These are phyloP conservation scores for Melanerpes aurifrons DNA, from an alignment of 2,113 vertebrate species.

Conservation along the genomic window DNA sequence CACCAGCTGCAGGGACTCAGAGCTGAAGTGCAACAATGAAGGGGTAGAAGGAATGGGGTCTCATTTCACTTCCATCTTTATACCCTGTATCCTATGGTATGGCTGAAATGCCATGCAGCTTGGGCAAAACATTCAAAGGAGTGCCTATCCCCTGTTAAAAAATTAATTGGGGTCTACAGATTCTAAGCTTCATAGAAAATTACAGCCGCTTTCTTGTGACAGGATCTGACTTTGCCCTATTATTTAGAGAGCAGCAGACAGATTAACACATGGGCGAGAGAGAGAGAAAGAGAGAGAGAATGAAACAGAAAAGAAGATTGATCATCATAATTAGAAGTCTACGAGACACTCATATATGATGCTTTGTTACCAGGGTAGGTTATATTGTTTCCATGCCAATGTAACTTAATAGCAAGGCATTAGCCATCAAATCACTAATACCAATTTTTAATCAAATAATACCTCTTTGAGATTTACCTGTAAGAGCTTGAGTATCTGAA, in stretches of 20 bases:
- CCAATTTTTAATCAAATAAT: slow-evolving; percentile 54
- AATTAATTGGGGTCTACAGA: neutral
- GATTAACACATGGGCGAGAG: neutral
- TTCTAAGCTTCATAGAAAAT: neutral
- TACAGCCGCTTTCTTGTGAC: neutral
- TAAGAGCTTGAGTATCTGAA: slow-evolving; percentile 38
- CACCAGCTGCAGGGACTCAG: too few species aligned
- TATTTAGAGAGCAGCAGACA: neutral
- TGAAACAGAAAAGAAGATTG: slow-evolving; percentile 30
- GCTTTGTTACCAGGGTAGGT: neutral
- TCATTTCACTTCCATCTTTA: neutral
- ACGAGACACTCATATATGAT: neutral
- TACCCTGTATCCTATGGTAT: neutral
- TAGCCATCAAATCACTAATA: slow-evolving; percentile 41
- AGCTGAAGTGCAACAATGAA: neutral
- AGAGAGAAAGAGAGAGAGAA: neutral
- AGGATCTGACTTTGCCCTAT: neutral
- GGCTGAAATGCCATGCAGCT: neutral
- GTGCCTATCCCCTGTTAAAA: neutral
- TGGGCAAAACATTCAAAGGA: neutral
- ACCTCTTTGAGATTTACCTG: slow-evolving; percentile 37
- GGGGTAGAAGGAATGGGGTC: neutral
- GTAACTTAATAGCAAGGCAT: slow-evolving; percentile 49
- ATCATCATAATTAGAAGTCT: slow-evolving; percentile 52
- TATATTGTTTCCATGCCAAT: neutral